A percentile compares a stretch with the other conserved stretches of the same genome.
phyloP scores from a whole-genome alignment of 2,797 vertebrate genomes.

The Enteromius viviparus region DNA sequence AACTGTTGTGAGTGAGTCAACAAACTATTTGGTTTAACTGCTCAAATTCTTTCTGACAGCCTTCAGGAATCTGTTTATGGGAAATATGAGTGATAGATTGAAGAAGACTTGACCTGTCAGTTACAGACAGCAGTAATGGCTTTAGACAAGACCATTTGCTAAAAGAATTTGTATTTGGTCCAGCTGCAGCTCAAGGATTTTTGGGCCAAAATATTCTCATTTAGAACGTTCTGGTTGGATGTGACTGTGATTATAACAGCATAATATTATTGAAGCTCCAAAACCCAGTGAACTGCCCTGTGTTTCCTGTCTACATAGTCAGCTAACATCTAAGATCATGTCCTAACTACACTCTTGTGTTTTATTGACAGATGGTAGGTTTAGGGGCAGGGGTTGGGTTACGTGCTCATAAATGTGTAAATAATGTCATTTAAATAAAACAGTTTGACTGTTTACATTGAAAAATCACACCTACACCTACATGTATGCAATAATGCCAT shows the following conservation, averaged over 20 bases:
- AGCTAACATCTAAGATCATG: not conserved
- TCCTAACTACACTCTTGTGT: too few relatives aligned
- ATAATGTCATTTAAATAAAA: too few relatives aligned
- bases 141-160: slow-evolving; percentile 40
- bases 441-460: too few relatives aligned
- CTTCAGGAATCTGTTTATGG: slow-evolving; percentile 32
- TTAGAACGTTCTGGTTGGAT: slow-evolving; percentile 15
- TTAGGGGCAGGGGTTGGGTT: too few relatives aligned
- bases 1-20: slow-evolving; percentile 50
- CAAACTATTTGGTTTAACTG: slow-evolving; percentile 45
- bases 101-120: slow-evolving; percentile 32
- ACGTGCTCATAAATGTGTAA: too few relatives aligned
- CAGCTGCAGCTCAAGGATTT: slow-evolving; percentile 8
- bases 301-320: not conserved
- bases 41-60: slow-evolving; percentile 29
- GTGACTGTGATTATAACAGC: not conserved
- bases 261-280: not conserved
- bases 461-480: too few relatives aligned
- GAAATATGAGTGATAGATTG: slow-evolving; percentile 45
- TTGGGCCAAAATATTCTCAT: not conserved
- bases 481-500: too few relatives aligned
- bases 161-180: slow-evolving; percentile 25
- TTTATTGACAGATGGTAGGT: too few relatives aligned
- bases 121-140: slow-evolving; percentile 30
- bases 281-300: not conserved